Conservation (phyloP, 1,140 invertebrate genomes). For the Drosophila nebulosa region DNA sequence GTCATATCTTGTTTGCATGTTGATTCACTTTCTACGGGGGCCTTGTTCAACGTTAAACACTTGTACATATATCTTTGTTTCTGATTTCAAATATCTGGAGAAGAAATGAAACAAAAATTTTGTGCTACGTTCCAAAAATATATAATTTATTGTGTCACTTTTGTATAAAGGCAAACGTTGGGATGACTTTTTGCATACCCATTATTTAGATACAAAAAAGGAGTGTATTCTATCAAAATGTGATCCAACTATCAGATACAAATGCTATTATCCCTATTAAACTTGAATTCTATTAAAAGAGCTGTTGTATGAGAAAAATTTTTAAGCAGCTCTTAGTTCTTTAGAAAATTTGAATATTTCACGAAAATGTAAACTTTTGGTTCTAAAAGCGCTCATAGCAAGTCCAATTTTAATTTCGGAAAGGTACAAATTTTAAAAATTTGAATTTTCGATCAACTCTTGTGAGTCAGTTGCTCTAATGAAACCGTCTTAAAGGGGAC, state of each 20-base stretch:
- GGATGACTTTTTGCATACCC: background rate
- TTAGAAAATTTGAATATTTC: too few relatives aligned
- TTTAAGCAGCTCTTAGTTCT: too few relatives aligned
- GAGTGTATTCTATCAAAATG: background rate
- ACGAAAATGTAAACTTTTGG: too few relatives aligned
- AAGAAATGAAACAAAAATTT: background rate
- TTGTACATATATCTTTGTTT: constrained; percentile 2
- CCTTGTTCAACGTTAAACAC: background rate
- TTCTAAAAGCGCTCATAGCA: too few relatives aligned
- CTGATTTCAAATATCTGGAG: background rate
- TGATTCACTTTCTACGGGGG: background rate
- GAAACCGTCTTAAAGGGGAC: background rate
- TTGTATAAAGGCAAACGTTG: background rate
- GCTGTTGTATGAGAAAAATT: too few relatives aligned
- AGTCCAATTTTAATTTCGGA: too few relatives aligned
- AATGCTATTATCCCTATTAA: background rate
- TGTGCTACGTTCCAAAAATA: background rate
- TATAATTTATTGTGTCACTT: background rate
- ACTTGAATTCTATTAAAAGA: too few relatives aligned
- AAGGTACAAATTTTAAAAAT: too few relatives aligned
- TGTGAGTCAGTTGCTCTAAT: background rate
- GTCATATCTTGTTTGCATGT: constrained; percentile 6
- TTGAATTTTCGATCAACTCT: too few relatives aligned
- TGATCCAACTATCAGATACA: background rate
- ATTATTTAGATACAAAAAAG: background rate